phyloP scores from a whole-genome alignment of 2,888 invertebrate species.

The Crossocerus cetratus region DNA sequence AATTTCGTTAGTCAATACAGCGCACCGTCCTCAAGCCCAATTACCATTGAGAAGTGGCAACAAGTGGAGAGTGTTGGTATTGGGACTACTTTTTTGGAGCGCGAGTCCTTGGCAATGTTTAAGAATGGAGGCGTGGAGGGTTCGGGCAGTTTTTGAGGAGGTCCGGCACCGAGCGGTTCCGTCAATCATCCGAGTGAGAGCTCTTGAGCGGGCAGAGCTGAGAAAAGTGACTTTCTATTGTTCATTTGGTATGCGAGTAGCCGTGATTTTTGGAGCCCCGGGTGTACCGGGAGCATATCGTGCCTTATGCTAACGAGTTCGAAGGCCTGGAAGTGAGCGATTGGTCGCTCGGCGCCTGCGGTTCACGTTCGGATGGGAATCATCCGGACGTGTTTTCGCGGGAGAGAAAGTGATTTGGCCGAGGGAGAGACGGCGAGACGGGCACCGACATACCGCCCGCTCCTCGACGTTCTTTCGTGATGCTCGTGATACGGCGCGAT shows the following conservation, averaged over 20 bases:
- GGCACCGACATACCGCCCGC: slow-evolving; percentile 20
- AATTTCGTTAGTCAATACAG: neutral
- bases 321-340: slow-evolving; percentile 20
- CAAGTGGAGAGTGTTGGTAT: too few species aligned
- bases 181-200: neutral
- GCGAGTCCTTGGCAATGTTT: too few species aligned
- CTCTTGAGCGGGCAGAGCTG: neutral
- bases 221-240: slow-evolving; percentile 1
- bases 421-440: slow-evolving; percentile 29
- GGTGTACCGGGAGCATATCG: slow-evolving; percentile 3
- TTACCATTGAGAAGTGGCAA: too few species aligned
- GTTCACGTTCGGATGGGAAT: slow-evolving; percentile 32
- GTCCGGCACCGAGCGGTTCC: neutral
- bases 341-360: slow-evolving; percentile 24
- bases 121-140: too few species aligned
- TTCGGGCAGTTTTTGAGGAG: neutral
- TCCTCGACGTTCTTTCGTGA: slow-evolving; percentile 58
- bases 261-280: neutral
- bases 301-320: slow-evolving; percentile 3
- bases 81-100: too few species aligned
- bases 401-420: slow-evolving; percentile 68
- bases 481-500: slow-evolving; percentile 68
- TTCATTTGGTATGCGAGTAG: slow-evolving; percentile 1
- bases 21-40: too few species aligned
- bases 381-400: slow-evolving; percentile 40